Evolutionary conservation across 2,113 vertebrate species (phyloP).

Genomic region (Scartelaos histophorus): DNA sequence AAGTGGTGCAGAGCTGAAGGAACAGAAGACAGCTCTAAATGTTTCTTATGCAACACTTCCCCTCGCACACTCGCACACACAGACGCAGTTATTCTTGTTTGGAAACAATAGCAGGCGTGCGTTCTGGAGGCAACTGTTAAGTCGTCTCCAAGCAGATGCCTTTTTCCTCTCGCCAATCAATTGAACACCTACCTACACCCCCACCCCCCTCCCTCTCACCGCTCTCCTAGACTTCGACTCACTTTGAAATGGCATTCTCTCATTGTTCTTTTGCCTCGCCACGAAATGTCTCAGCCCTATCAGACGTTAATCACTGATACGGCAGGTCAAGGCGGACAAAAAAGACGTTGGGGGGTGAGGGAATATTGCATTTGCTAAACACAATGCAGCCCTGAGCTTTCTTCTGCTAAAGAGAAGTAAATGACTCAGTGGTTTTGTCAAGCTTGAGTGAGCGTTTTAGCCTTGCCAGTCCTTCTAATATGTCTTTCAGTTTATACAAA

Average conservation of each 20-base stretch:
- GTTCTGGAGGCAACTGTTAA: constrained; percentile 66
- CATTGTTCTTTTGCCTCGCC: constrained; percentile 65
- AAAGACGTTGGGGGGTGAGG: background rate
- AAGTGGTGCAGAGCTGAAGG: constrained; percentile 50
- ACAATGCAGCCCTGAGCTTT: constrained; percentile 15
- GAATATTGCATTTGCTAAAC: constrained; percentile 19
- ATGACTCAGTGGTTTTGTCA: constrained; percentile 22
- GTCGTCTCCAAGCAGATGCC: constrained; percentile 68
- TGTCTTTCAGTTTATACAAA: background rate
- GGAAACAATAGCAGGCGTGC: constrained; percentile 67
- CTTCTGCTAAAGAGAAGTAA: constrained; percentile 1
- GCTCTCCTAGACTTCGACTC: constrained; percentile 58
- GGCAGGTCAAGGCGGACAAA: constrained; percentile 39
- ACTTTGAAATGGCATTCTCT: constrained; percentile 65
- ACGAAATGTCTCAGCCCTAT: constrained; percentile 46
- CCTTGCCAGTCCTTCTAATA: background rate
- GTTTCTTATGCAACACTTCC: constrained; percentile 67
- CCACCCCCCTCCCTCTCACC: constrained; percentile 59
- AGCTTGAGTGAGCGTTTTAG: constrained; percentile 18
- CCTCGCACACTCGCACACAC: constrained; percentile 57
- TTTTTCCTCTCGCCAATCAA: constrained; percentile 69
- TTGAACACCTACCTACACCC: constrained; percentile 68
- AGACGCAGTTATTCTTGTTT: constrained; percentile 70
- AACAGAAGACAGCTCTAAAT: constrained; percentile 52
- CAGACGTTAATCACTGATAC: constrained; percentile 47